Conservation (phyloP, 2,888 invertebrate genomes). For the Latheticus oryzae region DNA sequence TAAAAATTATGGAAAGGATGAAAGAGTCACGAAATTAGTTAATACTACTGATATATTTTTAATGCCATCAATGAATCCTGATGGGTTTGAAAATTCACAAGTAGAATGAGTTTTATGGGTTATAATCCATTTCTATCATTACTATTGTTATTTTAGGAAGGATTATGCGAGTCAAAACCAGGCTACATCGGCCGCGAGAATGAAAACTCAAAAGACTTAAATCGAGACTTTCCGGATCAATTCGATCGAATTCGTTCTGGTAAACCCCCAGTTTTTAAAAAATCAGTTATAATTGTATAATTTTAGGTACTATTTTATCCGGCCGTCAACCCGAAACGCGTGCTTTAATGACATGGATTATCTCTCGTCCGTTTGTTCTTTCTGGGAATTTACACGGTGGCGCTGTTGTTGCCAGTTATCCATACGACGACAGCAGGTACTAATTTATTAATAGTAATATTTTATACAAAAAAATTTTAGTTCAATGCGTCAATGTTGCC, state of each 20-base stretch:
- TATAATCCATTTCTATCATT: too few relatives aligned
- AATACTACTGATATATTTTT: slow-evolving; percentile 92
- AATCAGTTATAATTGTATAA: too few relatives aligned
- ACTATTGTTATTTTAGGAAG: slow-evolving; percentile 72
- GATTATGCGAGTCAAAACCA: slow-evolving; percentile 78
- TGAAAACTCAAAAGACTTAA: slow-evolving; percentile 84
- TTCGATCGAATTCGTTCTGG: slow-evolving; percentile 67
- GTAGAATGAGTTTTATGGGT: too few relatives aligned
- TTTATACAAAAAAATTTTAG: slow-evolving; percentile 27
- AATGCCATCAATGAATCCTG: slow-evolving; percentile 98
- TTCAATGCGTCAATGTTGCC: slow-evolving; percentile 74
- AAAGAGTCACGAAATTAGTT: slow-evolving; percentile 80
- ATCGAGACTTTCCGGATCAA: slow-evolving; percentile 94
- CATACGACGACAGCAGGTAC: slow-evolving; percentile 85
- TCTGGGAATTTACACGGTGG: slow-evolving; percentile 97
- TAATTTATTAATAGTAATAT: too few relatives aligned
- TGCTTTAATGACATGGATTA: slow-evolving; percentile 91
- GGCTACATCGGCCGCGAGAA: slow-evolving; percentile 82
- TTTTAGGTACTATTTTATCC: slow-evolving; percentile 67
- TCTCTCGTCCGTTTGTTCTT: slow-evolving; percentile 87
- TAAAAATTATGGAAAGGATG: slow-evolving; percentile 76
- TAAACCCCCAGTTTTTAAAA: slow-evolving; percentile 39
- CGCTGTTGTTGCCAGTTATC: slow-evolving; percentile 97
- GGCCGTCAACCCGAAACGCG: slow-evolving; percentile 87
- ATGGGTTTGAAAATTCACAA: slow-evolving; percentile 90